Evolutionary conservation across 2,797 vertebrate species (phyloP).

Genomic region (Oreochromis mossambicus): DNA sequence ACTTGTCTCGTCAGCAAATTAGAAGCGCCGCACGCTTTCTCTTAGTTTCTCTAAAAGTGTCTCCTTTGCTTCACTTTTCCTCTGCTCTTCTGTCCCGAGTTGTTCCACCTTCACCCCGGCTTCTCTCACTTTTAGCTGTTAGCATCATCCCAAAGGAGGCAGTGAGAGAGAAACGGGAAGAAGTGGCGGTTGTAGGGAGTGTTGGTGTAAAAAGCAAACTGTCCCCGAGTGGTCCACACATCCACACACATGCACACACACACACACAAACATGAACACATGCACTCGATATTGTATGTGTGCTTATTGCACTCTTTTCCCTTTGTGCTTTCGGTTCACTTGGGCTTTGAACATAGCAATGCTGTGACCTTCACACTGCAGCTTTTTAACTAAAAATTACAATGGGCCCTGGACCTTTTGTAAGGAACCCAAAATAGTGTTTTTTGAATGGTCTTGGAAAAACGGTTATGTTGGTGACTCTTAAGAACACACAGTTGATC

Average conservation of each 20-base stretch:
- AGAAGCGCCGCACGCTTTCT: neutral
- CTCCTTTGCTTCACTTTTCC: neutral
- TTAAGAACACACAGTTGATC: neutral
- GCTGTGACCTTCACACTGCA: conserved; percentile 43
- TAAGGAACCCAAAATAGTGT: neutral
- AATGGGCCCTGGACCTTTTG: conserved; percentile 3
- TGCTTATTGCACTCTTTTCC: conserved; percentile 41
- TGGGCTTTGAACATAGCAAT: conserved; percentile 16
- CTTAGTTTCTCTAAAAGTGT: neutral
- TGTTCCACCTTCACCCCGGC: neutral
- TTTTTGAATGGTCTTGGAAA: neutral
- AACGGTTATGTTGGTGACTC: neutral
- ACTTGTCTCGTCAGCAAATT: neutral
- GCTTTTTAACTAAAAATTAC: conserved; percentile 8
- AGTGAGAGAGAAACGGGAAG: conserved; percentile 7
- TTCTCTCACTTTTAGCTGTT: conserved; percentile 31
- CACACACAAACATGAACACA: neutral
- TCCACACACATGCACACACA: neutral
- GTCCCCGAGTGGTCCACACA: conserved; percentile 31
- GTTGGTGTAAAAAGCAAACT: conserved; percentile 60
- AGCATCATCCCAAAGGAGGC: conserved; percentile 28
- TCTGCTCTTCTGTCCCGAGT: neutral
- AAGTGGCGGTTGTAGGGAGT: neutral
- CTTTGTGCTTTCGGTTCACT: conserved; percentile 18
- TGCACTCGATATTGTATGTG: neutral